Evolutionary conservation across 1,140 invertebrate genomes (phyloP).

Genomic region (Diploscapter pachys): DNA sequence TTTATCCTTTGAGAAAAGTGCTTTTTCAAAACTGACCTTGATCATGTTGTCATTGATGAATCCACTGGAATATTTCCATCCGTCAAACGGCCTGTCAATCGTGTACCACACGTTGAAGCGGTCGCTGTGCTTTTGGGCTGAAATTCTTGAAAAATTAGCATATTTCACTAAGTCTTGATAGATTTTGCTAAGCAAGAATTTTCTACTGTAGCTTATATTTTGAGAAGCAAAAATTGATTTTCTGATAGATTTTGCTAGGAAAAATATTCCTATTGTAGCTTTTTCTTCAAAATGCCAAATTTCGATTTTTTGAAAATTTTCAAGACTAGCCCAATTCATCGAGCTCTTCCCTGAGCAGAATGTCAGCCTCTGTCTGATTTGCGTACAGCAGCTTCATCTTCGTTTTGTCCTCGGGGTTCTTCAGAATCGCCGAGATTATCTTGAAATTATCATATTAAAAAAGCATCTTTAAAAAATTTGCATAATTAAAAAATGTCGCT

Average conservation of each 20-base stretch:
- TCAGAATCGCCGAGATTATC: conserved; percentile 18
- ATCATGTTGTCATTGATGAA: conserved; percentile 92
- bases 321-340: conserved; percentile 69
- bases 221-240: no score
- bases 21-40: not conserved
- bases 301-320: not conserved
- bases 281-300: not conserved
- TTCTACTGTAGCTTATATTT: no score
- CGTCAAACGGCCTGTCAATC: conserved; percentile 72
- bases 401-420: conserved; percentile 16
- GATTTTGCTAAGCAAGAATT: no score
- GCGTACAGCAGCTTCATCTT: conserved; percentile 74
- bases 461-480: no score
- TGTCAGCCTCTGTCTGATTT: conserved; percentile 95
- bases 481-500: no score
- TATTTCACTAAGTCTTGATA: no score
- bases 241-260: not conserved
- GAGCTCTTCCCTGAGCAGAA: conserved; percentile 82
- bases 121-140: conserved; percentile 66
- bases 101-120: conserved; percentile 85
- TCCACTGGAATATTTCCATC: conserved; percentile 85
- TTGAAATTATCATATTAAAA: not conserved
- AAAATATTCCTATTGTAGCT: not conserved
- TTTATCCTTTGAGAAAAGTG: not conserved
- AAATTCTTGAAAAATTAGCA: no score